Evolutionary conservation across 2,888 invertebrate genomes (phyloP).

Genomic region (Sphaeridia pumilis): DNA sequence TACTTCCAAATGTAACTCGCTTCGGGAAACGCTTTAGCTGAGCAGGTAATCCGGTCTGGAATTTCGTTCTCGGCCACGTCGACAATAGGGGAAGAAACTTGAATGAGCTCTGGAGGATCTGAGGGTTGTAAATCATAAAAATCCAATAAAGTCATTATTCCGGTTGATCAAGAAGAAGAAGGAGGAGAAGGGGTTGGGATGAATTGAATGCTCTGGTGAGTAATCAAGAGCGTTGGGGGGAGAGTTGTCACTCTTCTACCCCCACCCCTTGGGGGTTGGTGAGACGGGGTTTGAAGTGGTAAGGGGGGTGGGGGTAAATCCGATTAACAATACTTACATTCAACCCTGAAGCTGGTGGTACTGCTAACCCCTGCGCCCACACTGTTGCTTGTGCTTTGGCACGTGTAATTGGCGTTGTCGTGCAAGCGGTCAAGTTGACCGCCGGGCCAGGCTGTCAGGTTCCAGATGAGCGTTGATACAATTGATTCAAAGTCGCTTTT

Average conservation of each 20-base stretch:
- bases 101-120: conserved; percentile 78
- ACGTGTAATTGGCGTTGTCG: conserved; percentile 72
- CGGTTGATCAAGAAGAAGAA: too few species aligned
- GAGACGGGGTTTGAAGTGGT: too few species aligned
- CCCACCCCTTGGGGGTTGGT: too few species aligned
- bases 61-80: conserved; percentile 43
- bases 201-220: too few species aligned
- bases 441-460: conserved; percentile 71
- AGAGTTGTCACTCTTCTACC: too few species aligned
- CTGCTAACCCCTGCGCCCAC: conserved; percentile 71
- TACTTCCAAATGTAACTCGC: conserved; percentile 62
- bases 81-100: conserved; percentile 47
- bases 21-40: conserved; percentile 51
- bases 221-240: too few species aligned
- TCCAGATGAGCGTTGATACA: conserved; percentile 77
- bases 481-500: conserved; percentile 82
- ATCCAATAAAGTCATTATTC: neutral
- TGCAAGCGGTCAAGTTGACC: conserved; percentile 60
- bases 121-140: conserved; percentile 21
- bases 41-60: conserved; percentile 49
- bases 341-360: conserved; percentile 72
- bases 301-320: too few species aligned
- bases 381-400: conserved; percentile 62
- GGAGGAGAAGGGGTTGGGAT: too few species aligned
- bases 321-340: too few species aligned